Evolutionary conservation across 2,113 vertebrate genomes (phyloP), one percentile per base, ranked within the genome.

Genomic region (Holacanthus passer): DNA sequence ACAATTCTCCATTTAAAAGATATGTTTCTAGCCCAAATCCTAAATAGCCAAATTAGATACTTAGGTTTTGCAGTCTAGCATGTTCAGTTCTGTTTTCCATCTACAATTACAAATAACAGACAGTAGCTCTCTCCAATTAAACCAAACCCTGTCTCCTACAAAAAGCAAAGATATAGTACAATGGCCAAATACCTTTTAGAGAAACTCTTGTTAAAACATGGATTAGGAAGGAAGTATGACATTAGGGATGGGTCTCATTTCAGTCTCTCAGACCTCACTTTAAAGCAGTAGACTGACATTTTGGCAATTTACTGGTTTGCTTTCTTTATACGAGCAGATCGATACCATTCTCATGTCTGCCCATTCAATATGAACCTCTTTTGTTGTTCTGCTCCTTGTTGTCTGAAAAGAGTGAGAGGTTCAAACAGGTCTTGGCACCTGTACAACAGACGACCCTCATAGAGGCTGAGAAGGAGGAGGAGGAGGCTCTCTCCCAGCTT

Each of bases 1-100:
- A 86, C 82, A 69, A n/a, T 55, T 67, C 52, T 82, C 45, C 27
- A 50, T 86, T 90, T 59, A 60, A 81, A 87, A 64, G 68, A 69
- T 79, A 39, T 0, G 1, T 8, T 29, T 65, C 52, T n/a, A 13
- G 69, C 13, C 43, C 45, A 70, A 37, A 81, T 37, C 10, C 47
- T 53, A 48, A 56, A 27, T n/a, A 32, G 45, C 35, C 67, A 79
- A 73, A 79, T 35, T 41, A 32, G 3, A 80, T 17, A 72, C 27
- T 70, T 2, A 32, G 43, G 29, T 68, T 62, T 35, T 45, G 11
- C 5, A 39, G 22, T 55, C 8, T 73, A 52, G 2, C 10, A 45
- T 59, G 24, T 35, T 52, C 7, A 24, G 13, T 39, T 68, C 48
- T 62, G 29, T 56, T 52, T 35, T 56, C 16, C 4, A n/a, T n/a